A percentile compares a stretch with the other conserved stretches of the same genome.
Conservation (phyloP, 2,113 vertebrate species). For the Fulmarus glacialis region DNA sequence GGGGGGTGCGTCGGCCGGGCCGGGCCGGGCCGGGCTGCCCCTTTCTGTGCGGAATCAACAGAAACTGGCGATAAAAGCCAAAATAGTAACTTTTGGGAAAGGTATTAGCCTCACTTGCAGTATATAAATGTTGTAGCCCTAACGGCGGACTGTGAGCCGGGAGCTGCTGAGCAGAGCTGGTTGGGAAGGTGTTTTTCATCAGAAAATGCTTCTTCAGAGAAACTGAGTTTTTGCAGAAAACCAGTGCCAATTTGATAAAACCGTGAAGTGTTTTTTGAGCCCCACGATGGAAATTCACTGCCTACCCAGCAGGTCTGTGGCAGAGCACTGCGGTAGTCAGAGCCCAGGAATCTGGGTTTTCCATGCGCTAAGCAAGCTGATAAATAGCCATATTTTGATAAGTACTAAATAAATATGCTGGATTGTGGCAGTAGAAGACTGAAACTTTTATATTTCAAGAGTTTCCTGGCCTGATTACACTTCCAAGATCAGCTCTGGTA, state of each 20-base stretch:
- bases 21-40: too few species aligned
- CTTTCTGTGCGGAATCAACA: rapidly evolving
- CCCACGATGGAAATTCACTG: not conserved
- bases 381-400: not conserved
- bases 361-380: rapidly evolving
- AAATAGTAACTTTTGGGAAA: rapidly evolving
- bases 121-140: rapidly evolving
- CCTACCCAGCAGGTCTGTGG: not conserved
- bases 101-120: rapidly evolving
- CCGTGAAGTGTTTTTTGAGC: not conserved
- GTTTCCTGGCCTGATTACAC: not conserved
- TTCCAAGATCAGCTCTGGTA: not conserved
- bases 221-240: not conserved
- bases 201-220: not conserved
- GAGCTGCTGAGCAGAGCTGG: not conserved
- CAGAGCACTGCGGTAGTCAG: not conserved
- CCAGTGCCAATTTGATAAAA: not conserved
- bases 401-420: not conserved
- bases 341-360: not conserved
- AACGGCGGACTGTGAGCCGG: rapidly evolving
- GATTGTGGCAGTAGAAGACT: not conserved
- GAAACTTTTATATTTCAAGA: rapidly evolving
- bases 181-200: not conserved
- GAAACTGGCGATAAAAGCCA: rapidly evolving
- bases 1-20: too few species aligned